A percentile compares a stretch with the other conserved stretches of the same genome.
phyloP scores from a whole-genome alignment of 2,888 invertebrate species.

The Anorthoa munda region DNA sequence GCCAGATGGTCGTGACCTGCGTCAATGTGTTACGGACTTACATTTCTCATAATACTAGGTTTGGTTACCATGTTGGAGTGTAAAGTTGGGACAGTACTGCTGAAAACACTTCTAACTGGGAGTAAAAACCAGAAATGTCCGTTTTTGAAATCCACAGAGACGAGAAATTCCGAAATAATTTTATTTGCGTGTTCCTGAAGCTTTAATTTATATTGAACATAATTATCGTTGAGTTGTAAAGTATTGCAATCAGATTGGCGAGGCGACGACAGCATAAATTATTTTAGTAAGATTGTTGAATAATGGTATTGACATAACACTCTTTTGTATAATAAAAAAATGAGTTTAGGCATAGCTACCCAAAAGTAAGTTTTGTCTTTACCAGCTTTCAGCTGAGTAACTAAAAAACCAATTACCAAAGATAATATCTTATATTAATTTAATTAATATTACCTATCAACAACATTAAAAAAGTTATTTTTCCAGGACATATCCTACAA shows the following conservation, averaged over 20 bases:
- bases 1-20: conserved; percentile 86
- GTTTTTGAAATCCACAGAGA: too few species aligned
- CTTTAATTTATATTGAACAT: too few species aligned
- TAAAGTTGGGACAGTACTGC: conserved; percentile 24
- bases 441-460: background rate
- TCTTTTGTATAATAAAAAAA: background rate
- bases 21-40: conserved; percentile 73
- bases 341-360: background rate
- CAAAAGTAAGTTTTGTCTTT: background rate
- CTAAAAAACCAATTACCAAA: too few species aligned
- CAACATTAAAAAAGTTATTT: background rate
- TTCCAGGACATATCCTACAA: conserved; percentile 48
- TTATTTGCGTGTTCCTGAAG: too few species aligned
- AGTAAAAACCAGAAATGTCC: too few species aligned
- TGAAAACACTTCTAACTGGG: background rate
- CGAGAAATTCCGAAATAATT: too few species aligned
- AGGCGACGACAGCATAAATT: background rate
- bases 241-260: background rate
- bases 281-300: background rate
- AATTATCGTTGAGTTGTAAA: too few species aligned
- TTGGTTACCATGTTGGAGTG: conserved; percentile 40
- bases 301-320: background rate
- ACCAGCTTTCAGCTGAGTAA: background rate
- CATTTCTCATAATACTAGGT: conserved; percentile 70
- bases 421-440: background rate